Conservation (phyloP, 2,113 vertebrate genomes). For the Pycnonotus jocosus region DNA sequence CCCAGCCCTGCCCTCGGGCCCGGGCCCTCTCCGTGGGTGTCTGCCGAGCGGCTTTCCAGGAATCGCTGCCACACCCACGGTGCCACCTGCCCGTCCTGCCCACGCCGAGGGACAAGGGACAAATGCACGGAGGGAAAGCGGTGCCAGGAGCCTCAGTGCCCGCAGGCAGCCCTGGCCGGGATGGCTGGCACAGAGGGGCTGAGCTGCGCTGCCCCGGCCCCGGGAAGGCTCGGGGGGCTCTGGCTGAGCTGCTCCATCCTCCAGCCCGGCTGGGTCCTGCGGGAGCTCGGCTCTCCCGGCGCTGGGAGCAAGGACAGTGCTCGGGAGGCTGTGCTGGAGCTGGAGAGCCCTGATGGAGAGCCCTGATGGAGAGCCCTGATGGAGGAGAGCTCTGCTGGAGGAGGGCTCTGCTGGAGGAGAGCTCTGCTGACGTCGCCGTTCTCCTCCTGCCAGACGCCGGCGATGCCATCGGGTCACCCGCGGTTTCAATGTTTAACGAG, state of each 20-base stretch:
- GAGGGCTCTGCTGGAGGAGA: neutral
- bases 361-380: too few species aligned
- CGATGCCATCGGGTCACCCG: neutral
- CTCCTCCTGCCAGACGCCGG: neutral
- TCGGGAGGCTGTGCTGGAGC: too few species aligned
- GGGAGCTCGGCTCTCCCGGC: neutral
- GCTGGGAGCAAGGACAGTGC: rapidly evolving
- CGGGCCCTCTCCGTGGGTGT: rapidly evolving
- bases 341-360: too few species aligned
- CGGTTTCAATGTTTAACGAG: neutral
- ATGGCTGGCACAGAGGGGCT: neutral
- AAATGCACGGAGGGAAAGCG: rapidly evolving
- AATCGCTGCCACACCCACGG: rapidly evolving
- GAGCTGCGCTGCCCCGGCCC: neutral
- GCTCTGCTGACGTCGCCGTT: neutral
- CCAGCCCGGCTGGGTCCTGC: rapidly evolving
- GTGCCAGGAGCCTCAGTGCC: neutral
- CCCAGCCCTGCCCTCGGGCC: neutral
- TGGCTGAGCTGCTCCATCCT: rapidly evolving
- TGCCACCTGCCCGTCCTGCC: neutral
- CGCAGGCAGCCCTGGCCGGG: rapidly evolving
- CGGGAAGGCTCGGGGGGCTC: rapidly evolving
- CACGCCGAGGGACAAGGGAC: rapidly evolving
- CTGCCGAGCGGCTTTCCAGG: neutral
- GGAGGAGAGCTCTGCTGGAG: too few species aligned